Evolutionary conservation across 2,888 invertebrate genomes (phyloP), one percentile per base, ranked within the genome.

Genomic region (Polymixis lichenea): DNA sequence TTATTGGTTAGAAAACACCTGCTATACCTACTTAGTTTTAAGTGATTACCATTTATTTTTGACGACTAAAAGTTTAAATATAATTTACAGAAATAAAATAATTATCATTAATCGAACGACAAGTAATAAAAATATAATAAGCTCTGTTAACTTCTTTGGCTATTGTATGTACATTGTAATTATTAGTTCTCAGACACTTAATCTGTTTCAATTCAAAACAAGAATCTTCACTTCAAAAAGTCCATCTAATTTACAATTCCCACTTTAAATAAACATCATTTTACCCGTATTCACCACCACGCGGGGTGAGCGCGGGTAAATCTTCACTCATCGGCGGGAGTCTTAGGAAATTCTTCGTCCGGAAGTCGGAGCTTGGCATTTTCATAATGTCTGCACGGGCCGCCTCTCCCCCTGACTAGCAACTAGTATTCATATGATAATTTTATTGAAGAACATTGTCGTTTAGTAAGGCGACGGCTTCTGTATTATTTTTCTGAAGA

Each of bases 361-460:
- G 95, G 95, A 95, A 95, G 90, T 88, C 87, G 90, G 80, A 95
- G 92, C 93, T 94, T 92, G 92, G 91, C 91, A 95, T 96, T 96
- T 96, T 96, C 96, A 95, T 95, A 96, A 95, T 95, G 94, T 90
- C 91, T 80, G 75, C 86, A 72, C 72, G 81, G 75, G 75, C 75
- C 86, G 84, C 88, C 88, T 83, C 86, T 79, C 85, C 85, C 78
- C 84, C 80, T 72, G 82, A 68, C 79, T 65, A 72, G 66, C 80
- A 74, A 84, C 85, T 81, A 86, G 93, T 92, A 95, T 96, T 96
- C 96, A 95, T 95, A 96, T 96, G 96, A 93, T 96, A 95, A 96
- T 96, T 91, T 93, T 91, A 90, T 91, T 89, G 88, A 90, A 92
- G 91, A 92, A 90, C 88, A 82, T 86, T 55, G 85, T 43, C 62